Base-by-base conservation (phyloP, 1,140 invertebrate genomes). In the Drosophila nikananu region DNA sequence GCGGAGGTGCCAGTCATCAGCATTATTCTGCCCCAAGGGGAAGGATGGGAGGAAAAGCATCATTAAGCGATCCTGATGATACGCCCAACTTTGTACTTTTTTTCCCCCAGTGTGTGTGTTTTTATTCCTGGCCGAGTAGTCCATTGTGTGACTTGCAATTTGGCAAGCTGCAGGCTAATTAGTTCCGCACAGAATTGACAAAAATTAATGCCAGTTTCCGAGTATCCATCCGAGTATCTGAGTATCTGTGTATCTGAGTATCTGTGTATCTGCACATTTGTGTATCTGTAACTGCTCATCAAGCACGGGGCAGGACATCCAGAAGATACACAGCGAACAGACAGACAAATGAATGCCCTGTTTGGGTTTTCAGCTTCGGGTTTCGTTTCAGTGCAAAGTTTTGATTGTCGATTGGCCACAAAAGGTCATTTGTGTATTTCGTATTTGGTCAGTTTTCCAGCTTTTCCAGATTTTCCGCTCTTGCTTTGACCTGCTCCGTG, bases 111-210 rank as follows among this genome's bases (percentile, higher is more conserved):
- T 2, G 49, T 12, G 49, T 30, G 48, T 54, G 32, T 35, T 37
- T 55, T 55, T 55, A 52, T 52, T 17, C n/a, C 46, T n/a, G 19
- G 19, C 44, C 15, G 23, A 35, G 52, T 25, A 35, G 52, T 25
- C 75, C 46, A 80, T 87, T 87, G 77, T 89, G 60, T 87, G 86
- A 90, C 73, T 89, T 89, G 84, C 86, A 84, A 89, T 89, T 89
- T 89, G 84, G 66, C 84, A 89, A 90, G 86, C 84, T 78, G 81
- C 74, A 75, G 81, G 84, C 84, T 89, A 89, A 89, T 89, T 89
- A 89, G 84, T 89, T 89, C 81, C 84, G 84, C 86, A 79, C 75
- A 89, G 86, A 87, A 84, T 84, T 87, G 66, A 90, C 84, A 89
- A 89, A 89, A 84, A 90, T 81, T 89, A 87, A 87, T 87, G 83